Evolutionary conservation across 2,797 vertebrate species (phyloP), one percentile per base, ranked within the genome.

Genomic region (Phataginus tricuspis): DNA sequence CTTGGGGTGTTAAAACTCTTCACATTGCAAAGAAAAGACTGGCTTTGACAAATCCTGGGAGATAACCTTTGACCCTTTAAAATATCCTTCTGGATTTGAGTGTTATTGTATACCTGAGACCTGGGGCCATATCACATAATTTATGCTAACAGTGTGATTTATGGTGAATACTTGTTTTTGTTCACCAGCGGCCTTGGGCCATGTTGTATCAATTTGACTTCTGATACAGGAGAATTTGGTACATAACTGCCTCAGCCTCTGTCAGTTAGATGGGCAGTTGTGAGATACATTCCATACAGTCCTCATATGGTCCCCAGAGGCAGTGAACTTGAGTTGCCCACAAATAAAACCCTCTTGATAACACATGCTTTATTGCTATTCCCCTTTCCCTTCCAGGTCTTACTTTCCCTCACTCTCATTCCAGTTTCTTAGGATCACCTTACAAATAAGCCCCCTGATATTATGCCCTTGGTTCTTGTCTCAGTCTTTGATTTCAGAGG

Each of bases 121-220:
- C 23, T 77, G 84, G 86, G 57, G 29, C 37, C 63, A 84, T 68
- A 21, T 37, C 55, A 45, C 7, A 12, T 82, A 68, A 5, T 87
- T 93, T 80, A 45, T 85, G 39, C n/a, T 79, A 75, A 82, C 3
- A 31, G 25, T 66, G 27, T 87, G 88, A 92, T 90, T 92, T 92
- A 49, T 83, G 53, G 64, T 64, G 55, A 89, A 61, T 88, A n/a
- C 27, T 19, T 78, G 11, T 42, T 84, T 93, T 77, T 96, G 12
- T 97, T 86, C 29, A 59, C n/a, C 29, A 5, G 27, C 39, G 37
- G 31, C 31, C 29, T 63, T 90, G 34, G 59, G 12, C 29, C 11
- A 16, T 27, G 39, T n/a, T 55, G 10, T 69, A 21, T 84, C 53
- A 53, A 7, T 89, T 53, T 94, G 88, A 91, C n/a, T 45, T 82